Conservation (phyloP, 2,888 invertebrate genomes). For the Agrochola lota region DNA sequence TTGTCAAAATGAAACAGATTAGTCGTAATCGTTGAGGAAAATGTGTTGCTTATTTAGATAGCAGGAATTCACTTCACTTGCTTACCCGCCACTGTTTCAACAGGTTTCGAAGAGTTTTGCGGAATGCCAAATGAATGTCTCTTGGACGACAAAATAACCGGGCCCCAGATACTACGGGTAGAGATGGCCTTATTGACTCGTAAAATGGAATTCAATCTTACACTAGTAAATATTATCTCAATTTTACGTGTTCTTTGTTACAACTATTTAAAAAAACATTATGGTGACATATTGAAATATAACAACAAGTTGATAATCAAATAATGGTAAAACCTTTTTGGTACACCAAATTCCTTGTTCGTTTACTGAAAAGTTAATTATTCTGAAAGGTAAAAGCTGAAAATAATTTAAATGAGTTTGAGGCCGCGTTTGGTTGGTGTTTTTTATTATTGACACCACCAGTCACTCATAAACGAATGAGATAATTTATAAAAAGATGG, state of each 20-base stretch:
- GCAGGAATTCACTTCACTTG: conserved; percentile 1
- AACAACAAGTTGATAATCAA: background rate
- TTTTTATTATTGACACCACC: background rate
- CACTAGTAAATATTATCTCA: background rate
- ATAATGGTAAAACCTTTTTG: background rate
- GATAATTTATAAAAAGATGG: background rate
- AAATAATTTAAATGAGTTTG: background rate
- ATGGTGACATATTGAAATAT: background rate
- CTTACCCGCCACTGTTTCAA: conserved; percentile 15
- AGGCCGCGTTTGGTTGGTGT: background rate
- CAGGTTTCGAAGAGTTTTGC: conserved; percentile 48
- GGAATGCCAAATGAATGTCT: conserved; percentile 27
- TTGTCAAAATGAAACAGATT: too few species aligned
- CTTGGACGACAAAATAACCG: conserved; percentile 21
- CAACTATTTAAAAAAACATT: background rate
- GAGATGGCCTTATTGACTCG: conserved; percentile 4
- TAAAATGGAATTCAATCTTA: conserved; percentile 6
- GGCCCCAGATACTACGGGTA: conserved; percentile 19
- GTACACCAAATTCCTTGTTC: background rate
- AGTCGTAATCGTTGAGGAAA: too few species aligned
- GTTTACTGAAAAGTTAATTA: conserved; percentile 9
- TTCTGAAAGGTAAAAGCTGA: background rate
- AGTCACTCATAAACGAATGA: too few species aligned
- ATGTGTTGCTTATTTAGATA: too few species aligned
- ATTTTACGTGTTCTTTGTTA: background rate